Conservation (phyloP, 2,797 vertebrate species). For the Ciconia nigra region DNA sequence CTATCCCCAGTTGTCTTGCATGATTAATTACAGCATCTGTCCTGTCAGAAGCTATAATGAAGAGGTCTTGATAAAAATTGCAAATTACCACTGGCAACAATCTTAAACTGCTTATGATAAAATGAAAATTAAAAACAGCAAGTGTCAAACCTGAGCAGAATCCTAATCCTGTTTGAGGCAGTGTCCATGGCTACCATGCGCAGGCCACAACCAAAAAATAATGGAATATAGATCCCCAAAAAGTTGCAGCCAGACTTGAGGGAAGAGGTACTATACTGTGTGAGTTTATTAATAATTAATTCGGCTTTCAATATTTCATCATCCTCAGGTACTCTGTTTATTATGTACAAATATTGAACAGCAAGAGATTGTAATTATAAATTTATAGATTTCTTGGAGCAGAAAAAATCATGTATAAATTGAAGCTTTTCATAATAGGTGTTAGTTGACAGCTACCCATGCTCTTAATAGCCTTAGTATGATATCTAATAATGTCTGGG, state of each 20-base stretch:
- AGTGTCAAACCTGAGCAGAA: constrained; percentile 91
- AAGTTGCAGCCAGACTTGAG: constrained; percentile 85
- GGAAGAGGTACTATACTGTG: constrained; percentile 80
- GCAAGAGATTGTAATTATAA: constrained; percentile 75
- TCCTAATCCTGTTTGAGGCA: constrained; percentile 83
- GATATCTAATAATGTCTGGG: constrained; percentile 19
- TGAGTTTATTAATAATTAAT: constrained; percentile 91
- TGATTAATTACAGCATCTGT: constrained; percentile 99
- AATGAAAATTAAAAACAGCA: constrained; percentile 99
- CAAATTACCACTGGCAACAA: constrained; percentile 98
- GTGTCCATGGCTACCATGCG: constrained; percentile 79
- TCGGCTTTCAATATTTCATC: constrained; percentile 88
- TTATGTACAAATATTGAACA: constrained; percentile 95
- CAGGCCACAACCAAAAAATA: constrained; percentile 66
- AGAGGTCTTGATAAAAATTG: constrained; percentile 97
- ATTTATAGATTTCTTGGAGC: constrained; percentile 74
- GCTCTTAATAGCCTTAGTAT: constrained; percentile 44
- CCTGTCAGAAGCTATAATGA: constrained; percentile 95
- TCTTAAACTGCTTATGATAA: constrained; percentile 99
- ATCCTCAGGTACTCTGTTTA: constrained; percentile 84
- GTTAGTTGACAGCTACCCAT: constrained; percentile 63
- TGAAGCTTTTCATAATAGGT: constrained; percentile 69
- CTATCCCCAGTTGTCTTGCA: constrained; percentile 90
- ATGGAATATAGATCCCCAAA: constrained; percentile 80
- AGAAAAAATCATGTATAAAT: constrained; percentile 66